Base-by-base conservation (phyloP, 2,797 vertebrate species). In the Coreius guichenoti region DNA sequence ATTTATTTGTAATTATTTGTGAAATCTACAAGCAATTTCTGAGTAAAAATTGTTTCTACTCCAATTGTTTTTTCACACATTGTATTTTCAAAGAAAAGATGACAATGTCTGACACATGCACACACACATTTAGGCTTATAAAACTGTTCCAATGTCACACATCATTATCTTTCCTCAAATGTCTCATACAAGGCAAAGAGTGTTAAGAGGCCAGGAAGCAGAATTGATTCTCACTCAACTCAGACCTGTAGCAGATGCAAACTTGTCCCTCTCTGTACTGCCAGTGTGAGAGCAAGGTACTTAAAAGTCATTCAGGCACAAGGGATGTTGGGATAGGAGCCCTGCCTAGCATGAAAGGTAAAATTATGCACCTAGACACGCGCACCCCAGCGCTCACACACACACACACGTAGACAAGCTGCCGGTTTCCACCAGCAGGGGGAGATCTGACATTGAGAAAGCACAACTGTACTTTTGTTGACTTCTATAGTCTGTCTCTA, bases 381-480 rank as follows among this genome's bases (percentile, higher is more conserved):
- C 43, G 3, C 73, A 85, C 26, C n/a, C 54, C 78, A 33, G 56
- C 36, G 31, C 80, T 31, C 21, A 4, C 19, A 47, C 73, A 78
- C 81, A 86, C 88, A 89, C 84, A 81, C 78, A 16, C 8, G 16
- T 87, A 65, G 86, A 86, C 88, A 84, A 87, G 5, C 69, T 73
- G 47, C 80, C 79, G 88, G 63, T 88, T 89, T 91, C 92, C 92
- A 92, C 94, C 91, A 89, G 87, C 86, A 91, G 89, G 88, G 89
- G 91, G 91, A 87, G 89, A 87, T 90, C 80, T 78, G 85, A 86
- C 86, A 89, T 90, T 86, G 85, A 74, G 56, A 82, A 88, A 85
- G 67, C 77, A 81, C 84, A 87, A 83, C 75, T 86, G 73, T 85
- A 47, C 76, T 86, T 65, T 82, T 89, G 78, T 86, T 88, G 85